Evolutionary conservation across 64 coral and sea anemone genomes (phyloP), one percentile per base, ranked within the genome.

Genomic region (Stichodactyla helianthus): DNA sequence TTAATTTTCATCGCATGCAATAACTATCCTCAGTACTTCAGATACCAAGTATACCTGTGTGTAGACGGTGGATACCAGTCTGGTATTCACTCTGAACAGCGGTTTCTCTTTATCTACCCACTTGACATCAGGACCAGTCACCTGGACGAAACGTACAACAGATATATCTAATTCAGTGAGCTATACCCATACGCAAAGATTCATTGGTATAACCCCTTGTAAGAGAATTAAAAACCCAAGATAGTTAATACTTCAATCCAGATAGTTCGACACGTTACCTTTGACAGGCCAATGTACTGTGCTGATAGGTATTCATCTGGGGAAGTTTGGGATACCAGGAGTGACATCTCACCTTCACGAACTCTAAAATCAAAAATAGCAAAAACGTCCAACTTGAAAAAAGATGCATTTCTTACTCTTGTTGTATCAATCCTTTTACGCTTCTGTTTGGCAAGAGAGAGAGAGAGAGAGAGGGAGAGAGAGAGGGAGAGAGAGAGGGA

Each of bases 101-200:
- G 95, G 93, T 50, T 98, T 98, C 19, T 91, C 93, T 59, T 87
- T 89, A 54, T 98, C 95, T 15, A 98, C 89, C 93, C 95, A 98
- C 80, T 91, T 94, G 22, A 98, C 86, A 23, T 98, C 95, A 16
- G 93, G 92, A 50, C 93, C 95, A 74, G 90, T 92, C 16, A 77
- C 87, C 95, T 98, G 71, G 11, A 82, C 51, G 56, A 13, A 0
- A 44, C 35, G 1, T 44, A 44, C 57, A 53, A 22, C 14, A 35
- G 6, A 68, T 17, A 68, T 19, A 9, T 22, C 9, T 8, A 7
- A 22, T 3, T 60, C 2, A 60, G 35, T 44, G 35, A 44, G 4
- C 59, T n/a, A 65, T 6, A 6, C 1, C 19, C 19, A 65, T 9
- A n/a, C 19, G 17, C 18, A 22, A 19, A 65, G 19, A 65, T 65